phyloP scores from a whole-genome alignment of 2,797 vertebrate genomes.

The Cossypha dichroa region DNA sequence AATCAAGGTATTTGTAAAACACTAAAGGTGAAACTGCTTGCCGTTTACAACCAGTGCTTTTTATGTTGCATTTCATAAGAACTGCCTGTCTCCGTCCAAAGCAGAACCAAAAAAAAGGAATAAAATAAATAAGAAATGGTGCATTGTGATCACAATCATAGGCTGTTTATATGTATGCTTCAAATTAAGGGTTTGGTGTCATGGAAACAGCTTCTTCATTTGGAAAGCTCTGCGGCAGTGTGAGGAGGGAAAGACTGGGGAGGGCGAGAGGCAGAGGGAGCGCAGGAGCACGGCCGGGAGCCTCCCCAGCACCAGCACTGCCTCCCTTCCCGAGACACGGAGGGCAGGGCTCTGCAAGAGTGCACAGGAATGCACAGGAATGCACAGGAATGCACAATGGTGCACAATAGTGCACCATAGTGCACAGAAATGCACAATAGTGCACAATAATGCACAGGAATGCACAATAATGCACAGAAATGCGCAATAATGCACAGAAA shows the following conservation, averaged over 20 bases:
- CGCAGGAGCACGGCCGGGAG: not conserved
- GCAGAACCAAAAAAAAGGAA: conserved; percentile 5
- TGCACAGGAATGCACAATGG: too few relatives aligned
- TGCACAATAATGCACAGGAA: too few relatives aligned
- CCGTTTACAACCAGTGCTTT: conserved; percentile 16
- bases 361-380: not conserved
- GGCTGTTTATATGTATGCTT: conserved; percentile 71
- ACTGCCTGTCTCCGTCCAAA: not conserved
- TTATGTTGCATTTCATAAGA: conserved; percentile 3
- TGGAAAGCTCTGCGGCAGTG: conserved; percentile 72
- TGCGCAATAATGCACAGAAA: too few relatives aligned
- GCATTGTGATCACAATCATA: conserved; percentile 55
- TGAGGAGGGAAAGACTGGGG: conserved; percentile 43
- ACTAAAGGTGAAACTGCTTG: conserved; percentile 13
- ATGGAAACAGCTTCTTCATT: conserved; percentile 80
- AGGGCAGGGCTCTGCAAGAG: conserved; percentile 6
- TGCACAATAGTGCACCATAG: too few relatives aligned
- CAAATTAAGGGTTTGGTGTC: conserved; percentile 78
- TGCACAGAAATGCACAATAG: too few relatives aligned
- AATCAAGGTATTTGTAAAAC: conserved; percentile 54
- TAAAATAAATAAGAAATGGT: conserved; percentile 62
- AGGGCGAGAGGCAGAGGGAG: not conserved
- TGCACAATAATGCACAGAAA: too few relatives aligned
- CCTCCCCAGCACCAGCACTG: not conserved
- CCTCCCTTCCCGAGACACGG: not conserved